Base-by-base conservation (phyloP, 2,888 invertebrate species). In the Chaetogeoica ovagalla region DNA sequence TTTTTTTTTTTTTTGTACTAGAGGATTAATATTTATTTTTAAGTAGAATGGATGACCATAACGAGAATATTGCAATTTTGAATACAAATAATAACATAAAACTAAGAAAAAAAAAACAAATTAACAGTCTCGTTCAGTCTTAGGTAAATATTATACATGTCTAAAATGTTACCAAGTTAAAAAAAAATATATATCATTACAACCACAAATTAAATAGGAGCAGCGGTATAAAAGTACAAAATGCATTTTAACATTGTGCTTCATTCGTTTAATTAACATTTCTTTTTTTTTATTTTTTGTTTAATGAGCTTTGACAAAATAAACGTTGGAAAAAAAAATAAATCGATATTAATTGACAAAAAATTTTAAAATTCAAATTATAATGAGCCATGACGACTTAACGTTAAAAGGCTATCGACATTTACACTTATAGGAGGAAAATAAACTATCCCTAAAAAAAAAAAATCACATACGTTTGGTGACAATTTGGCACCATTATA, bases 121-220 rank as follows among this genome's bases (percentile, higher is more conserved):
- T 79, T 79, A 71, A 72, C 81, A 72, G 72, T 74, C 81, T 81
- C 81, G 73, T 68, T 81, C 81, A 74, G 81, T 74, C 72, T 81
- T 74, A 81, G 72, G 81, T 81, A 79, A 79, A 71, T 77, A 70
- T 69, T 55, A 62, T 79, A 79, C 71, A 71, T 65, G 15, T 70
- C 79, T 71, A 79, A 79, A 79, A 65, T 70, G 70, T 79, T 62
- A 70, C 63, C 19, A 69, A 79, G 70, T 70, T 75, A 39, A 79
- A 63, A 77, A 79, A 60, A 69, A 69, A 76, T 60, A 30, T 43
- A 76, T 57, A 30, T 55, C 6, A 70, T 71, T 79, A 79, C 70
- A 79, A 79, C 79, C 70, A 55, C 63, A 57, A 79, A 63, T 79
- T 71, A 19, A 63, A 71, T 71, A 77, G 69, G 69, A 69, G 68